Evolutionary conservation across 2,113 vertebrate genomes (phyloP), one percentile per base, ranked within the genome.

Genomic region (Varanus salvator): DNA sequence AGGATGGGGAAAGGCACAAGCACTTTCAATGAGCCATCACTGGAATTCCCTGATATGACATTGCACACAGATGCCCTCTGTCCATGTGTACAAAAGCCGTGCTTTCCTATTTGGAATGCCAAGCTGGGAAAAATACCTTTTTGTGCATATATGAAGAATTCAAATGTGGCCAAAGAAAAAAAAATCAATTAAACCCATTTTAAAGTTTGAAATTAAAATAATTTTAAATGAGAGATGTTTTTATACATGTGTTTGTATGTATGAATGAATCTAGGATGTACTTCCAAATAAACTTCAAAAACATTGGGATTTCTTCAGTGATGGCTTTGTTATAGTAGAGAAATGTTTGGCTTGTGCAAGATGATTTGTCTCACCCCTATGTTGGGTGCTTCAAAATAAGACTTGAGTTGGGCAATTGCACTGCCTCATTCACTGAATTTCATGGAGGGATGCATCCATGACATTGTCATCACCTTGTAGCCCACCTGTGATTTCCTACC

Each of bases 1-100:
- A 88, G 92, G 48, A 71, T 48, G 50, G 83, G 86, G 88, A 96
- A 93, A 89, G 92, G 48, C 66, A 76, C n/a, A 92, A 60, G 66
- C 76, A 84, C 48, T 74, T 94, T 75, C 85, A 93, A 89, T 93
- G 86, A 69, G 83, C 68, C 87, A 6, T 17, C 29, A 74, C 31
- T 34, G 29, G 1, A 91, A 91, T 83, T 92, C 88, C 77, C 60
- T 87, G 34, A 4, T 87, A 91, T 91, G 83, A 19, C 48, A 88
- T 17, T 19, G 50, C 83, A 50, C 83, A 31, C n/a, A 60, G 31
- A 25, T 4, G 9, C 2, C 23, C 23, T 68, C 9, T 4, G 14
- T 3, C 17, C 19, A 31, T 57, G 25, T 50, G 66, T n/a, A 19
- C 44, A 29, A 66, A 80, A 71, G 68, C 15, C 29, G 5, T n/a